Evolutionary conservation across 2,888 invertebrate species (phyloP), one percentile per base, ranked within the genome.

Genomic region (Nephrotoma flavescens): DNA sequence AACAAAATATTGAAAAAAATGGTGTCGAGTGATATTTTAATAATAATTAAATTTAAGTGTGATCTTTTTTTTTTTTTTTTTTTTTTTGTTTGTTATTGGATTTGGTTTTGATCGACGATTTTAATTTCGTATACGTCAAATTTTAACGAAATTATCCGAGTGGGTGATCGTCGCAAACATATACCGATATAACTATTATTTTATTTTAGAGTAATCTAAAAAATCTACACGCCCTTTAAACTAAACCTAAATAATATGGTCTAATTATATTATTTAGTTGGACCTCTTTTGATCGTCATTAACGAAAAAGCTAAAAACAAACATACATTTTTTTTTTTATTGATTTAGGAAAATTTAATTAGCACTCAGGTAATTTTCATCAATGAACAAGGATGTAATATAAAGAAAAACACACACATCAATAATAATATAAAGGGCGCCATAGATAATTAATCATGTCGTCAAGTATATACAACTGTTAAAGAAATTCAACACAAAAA

Each of bases 401-500:
- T 31, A 31, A 3, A 31, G 31, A 31, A 31, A 31, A 6, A 9
- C 71, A 31, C 31, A 31, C 31, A 31, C 71, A 31, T 2, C 31
- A 84, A 42, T 42, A 42, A 84, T 42, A 42, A 84, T n/a, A 84
- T 71, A 86, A 45, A 87, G 87, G 31, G 87, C 87, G 87, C 87
- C 87, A 86, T 12, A 71, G 83, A 45, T 87, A 85, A 87, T 87
- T 87, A 87, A 42, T 42, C 71, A 47, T 87, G 87, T 87, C 87
- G 87, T 71, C 83, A 86, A 86, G 87, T 87, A 42, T 71, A 71
- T 4, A 9, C 15, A 71, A 71, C 71, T 71, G 71, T 71, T 71
- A 71, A 71, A 31, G 31, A 71, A 71, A 52, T 15, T 15, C 15
- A 52, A 52, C 52, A 52, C 52, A 52, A 52, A 52, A 52, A 52